A percentile compares a stretch with the other conserved stretches of the same genome.
These are phyloP conservation scores for Petrolisthes cinctipes DNA, from an alignment of 2,888 invertebrate species.

Conservation along the genomic window DNA sequence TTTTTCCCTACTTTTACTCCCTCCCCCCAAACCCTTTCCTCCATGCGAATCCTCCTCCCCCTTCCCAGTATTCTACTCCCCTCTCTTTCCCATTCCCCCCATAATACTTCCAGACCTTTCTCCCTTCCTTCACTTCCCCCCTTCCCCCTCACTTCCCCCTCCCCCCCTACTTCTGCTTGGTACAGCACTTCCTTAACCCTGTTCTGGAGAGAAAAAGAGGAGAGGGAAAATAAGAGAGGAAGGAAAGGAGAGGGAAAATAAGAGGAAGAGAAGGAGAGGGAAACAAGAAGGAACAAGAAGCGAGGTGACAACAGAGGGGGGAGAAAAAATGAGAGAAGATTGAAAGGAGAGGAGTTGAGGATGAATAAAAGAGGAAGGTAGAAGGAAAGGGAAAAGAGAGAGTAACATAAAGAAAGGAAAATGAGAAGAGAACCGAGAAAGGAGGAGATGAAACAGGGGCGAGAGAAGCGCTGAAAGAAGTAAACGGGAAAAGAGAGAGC, in stretches of 20 bases:
- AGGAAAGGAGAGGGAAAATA: not conserved
- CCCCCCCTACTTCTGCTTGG: too few species aligned
- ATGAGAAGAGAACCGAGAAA: not conserved
- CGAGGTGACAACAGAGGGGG: not conserved
- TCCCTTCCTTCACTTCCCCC: not conserved
- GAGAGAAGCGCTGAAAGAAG: not conserved
- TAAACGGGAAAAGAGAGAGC: not conserved
- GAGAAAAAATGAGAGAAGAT: not conserved
- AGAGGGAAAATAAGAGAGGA: conserved; percentile 2
- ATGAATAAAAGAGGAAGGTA: not conserved
- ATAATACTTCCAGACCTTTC: not conserved
- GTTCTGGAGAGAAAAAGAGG: not conserved
- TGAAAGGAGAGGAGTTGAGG: not conserved
- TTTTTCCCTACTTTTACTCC: not conserved
- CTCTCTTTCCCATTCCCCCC: not conserved
- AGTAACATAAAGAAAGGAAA: not conserved
- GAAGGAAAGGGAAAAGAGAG: not conserved
- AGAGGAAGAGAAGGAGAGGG: not conserved
- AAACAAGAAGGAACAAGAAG: not conserved
- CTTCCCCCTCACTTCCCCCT: not conserved
- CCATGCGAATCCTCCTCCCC: too few species aligned
- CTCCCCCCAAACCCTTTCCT: not conserved
- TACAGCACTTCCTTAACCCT: not conserved
- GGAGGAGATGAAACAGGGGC: not conserved
- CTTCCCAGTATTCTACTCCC: not conserved